phyloP scores from a whole-genome alignment of 2,797 vertebrate genomes.

The Rhinophrynus dorsalis region DNA sequence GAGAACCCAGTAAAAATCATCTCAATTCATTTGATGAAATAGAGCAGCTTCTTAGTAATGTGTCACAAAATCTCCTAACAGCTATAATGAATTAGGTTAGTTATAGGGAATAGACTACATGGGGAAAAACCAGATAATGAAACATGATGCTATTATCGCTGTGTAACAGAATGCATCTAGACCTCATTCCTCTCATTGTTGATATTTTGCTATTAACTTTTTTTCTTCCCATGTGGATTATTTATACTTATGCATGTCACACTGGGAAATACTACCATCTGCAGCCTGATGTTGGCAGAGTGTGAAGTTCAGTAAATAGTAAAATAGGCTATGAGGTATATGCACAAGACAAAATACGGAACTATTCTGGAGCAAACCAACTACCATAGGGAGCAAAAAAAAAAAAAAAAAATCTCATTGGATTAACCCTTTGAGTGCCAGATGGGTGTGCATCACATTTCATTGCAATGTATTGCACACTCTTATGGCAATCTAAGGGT shows the following conservation, averaged over 20 bases:
- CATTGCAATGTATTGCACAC: too few species aligned
- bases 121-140: constrained; percentile 45
- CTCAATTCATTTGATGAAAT: constrained; percentile 42
- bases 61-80: constrained; percentile 48
- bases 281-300: constrained; percentile 6
- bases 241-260: constrained; percentile 9
- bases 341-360: too few species aligned
- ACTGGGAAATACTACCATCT: constrained; percentile 38
- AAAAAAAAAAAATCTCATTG: too few species aligned
- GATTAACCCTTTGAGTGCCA: too few species aligned
- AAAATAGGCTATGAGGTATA: too few species aligned
- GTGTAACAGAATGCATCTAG: constrained; percentile 48
- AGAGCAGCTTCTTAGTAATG: constrained; percentile 44
- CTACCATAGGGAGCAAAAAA: too few species aligned
- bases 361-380: too few species aligned
- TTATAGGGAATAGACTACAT: constrained; percentile 47
- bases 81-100: constrained; percentile 49
- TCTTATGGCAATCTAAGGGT: too few species aligned
- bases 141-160: constrained; percentile 50
- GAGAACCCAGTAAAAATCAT: constrained; percentile 26
- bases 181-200: constrained; percentile 38
- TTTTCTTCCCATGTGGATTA: constrained; percentile 24
- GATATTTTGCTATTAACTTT: constrained; percentile 43
- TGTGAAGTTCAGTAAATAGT: neutral
- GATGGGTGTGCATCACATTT: too few species aligned